A percentile compares a stretch with the other conserved stretches of the same genome.
Conservation (phyloP, 2,797 vertebrate genomes). For the Rallus crepitans region DNA sequence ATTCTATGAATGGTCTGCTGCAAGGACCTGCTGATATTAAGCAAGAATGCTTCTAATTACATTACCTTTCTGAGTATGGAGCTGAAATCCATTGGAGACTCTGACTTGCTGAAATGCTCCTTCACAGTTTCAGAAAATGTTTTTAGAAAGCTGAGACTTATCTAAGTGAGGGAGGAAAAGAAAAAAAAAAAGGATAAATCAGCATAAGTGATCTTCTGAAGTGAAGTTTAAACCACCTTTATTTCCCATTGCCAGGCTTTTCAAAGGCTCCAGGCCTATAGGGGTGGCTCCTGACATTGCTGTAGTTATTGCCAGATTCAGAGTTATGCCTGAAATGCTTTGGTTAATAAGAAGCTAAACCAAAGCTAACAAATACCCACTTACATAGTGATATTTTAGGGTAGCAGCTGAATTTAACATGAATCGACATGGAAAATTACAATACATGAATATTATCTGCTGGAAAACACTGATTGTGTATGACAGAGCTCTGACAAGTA, state of each 20-base stretch:
- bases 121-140: slow-evolving; percentile 82
- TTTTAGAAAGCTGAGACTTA: slow-evolving; percentile 89
- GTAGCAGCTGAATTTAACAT: neutral
- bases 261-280: neutral
- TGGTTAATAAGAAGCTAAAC: neutral
- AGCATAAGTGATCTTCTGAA: neutral
- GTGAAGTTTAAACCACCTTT: neutral
- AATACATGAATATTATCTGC: neutral
- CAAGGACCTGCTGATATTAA: neutral
- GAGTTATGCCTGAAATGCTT: neutral
- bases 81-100: slow-evolving; percentile 76
- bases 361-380: neutral
- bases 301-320: neutral
- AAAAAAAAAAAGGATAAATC: neutral
- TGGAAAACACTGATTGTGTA: neutral
- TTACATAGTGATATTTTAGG: neutral
- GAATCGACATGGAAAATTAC: neutral
- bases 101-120: slow-evolving; percentile 70
- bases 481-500: neutral
- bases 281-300: neutral
- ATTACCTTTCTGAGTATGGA: slow-evolving; percentile 83
- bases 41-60: neutral
- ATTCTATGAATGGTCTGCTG: neutral
- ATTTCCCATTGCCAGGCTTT: neutral
- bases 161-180: slow-evolving; percentile 68